Base-by-base conservation (phyloP, 1,140 invertebrate genomes). In the Spodoptera frugiperda region DNA sequence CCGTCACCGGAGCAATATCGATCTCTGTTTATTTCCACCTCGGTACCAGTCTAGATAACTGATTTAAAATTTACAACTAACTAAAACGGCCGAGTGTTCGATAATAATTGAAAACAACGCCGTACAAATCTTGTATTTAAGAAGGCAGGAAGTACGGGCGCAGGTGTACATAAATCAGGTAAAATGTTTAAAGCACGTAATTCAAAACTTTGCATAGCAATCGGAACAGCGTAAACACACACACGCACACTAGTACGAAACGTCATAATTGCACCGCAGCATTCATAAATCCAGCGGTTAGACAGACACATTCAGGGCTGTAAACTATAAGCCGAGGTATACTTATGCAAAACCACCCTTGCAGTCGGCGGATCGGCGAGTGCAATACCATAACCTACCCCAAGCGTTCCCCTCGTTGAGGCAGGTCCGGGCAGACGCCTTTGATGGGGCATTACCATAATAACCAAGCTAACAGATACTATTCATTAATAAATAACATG, bases 361-460 rank as follows among this genome's bases (percentile, higher is more conserved):
- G 89, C 90, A 91, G 84, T 84, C 87, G 84, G 84, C 89, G 84
- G 87, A 88, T 88, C 86, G 84, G 87, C 85, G 87, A 87, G 87
- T 91, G 91, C 91, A 93, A 88, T 89, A 83, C 89, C 89, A 92
- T 92, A 91, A 90, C 88, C 90, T 90, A 92, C 90, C 90, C 88
- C 88, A 91, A 91, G 85, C 85, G 80, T 87, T 89, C 87, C 89
- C 90, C 88, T 90, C 86, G 86, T 84, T 87, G 90, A 86, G 90
- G 87, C 86, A 90, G 89, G 89, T 87, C 87, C 86, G 88, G 85
- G 83, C 86, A 87, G 89, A 89, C 88, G 86, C 85, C 84, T 90
- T 89, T 90, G 85, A 91, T 90, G 86, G 76, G 84, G 83, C 85
- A 91, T 90, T 91, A 90, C 83, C 89, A 92, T 92, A 89, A 91